Evolutionary conservation across 2,888 invertebrate genomes (phyloP).

Genomic region (Dicranocentrus wangi): DNA sequence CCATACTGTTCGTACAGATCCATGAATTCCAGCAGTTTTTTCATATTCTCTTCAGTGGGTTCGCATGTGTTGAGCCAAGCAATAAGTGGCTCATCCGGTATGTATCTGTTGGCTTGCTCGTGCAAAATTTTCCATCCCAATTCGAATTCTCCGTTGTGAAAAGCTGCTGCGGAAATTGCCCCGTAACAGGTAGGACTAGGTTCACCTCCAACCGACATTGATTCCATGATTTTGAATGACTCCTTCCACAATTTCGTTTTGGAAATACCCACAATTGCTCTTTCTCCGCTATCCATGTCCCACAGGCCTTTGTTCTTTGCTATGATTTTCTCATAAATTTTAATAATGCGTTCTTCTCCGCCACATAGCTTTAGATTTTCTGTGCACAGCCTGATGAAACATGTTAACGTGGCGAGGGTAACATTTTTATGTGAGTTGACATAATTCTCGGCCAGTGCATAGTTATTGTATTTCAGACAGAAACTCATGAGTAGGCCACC

Average conservation of each 20-base stretch:
- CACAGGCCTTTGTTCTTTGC: conserved; percentile 78
- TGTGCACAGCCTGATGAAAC: conserved; percentile 41
- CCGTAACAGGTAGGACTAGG: conserved; percentile 73
- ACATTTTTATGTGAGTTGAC: conserved; percentile 77
- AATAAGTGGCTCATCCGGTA: conserved; percentile 77
- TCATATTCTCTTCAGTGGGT: conserved; percentile 76
- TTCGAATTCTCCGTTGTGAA: conserved; percentile 78
- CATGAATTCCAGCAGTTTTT: conserved; percentile 79
- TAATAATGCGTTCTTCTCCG: conserved; percentile 77
- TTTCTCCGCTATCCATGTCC: conserved; percentile 80
- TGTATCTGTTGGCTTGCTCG: conserved; percentile 77
- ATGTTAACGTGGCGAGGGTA: conserved; percentile 43
- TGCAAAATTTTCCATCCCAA: conserved; percentile 80
- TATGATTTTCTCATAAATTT: conserved; percentile 77
- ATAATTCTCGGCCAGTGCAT: conserved; percentile 79
- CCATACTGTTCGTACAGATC: conserved; percentile 75
- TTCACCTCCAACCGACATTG: conserved; percentile 76
- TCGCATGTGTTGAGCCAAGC: conserved; percentile 78
- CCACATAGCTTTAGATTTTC: conserved; percentile 29
- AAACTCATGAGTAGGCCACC: conserved; percentile 79
- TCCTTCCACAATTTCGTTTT: conserved; percentile 81
- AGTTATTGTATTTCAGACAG: conserved; percentile 76
- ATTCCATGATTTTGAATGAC: conserved; percentile 79
- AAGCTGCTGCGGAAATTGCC: conserved; percentile 79
- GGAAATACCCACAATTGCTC: conserved; percentile 80